Evolutionary conservation across 2,113 vertebrate species (phyloP), one percentile per base, ranked within the genome.

Genomic region (Pseudonaja textilis): DNA sequence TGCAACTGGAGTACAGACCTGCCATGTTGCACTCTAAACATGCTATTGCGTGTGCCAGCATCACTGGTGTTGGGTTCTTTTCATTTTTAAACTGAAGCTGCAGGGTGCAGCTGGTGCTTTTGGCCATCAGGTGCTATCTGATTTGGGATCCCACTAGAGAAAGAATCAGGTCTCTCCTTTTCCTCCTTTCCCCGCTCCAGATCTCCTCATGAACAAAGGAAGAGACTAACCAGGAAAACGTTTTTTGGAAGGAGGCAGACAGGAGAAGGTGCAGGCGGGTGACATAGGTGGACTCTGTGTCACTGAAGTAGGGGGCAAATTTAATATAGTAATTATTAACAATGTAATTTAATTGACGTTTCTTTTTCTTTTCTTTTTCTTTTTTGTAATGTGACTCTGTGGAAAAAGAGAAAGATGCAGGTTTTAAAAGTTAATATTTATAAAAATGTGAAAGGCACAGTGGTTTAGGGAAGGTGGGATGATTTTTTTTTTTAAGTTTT

Each of bases 341-440:
- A 96, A 96, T 98, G 97, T 99, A 98, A 98, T 98, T 98, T 98
- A 98, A 97, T 98, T 98, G 98, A 98, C 97, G 97, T 98, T 97
- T 98, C 97, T 98, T 97, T 87, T 52, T 59, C 42, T 90, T 89
- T 47, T 18, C 56, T n/a, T 42, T 45, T 50, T 45, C 29, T n/a
- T 88, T 98, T 98, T 98, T 98, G 97, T 98, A 98, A 98, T 97
- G 97, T 98, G 98, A 98, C 97, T 98, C 96, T 98, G 97, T 98
- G 96, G 97, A 97, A 96, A 95, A 95, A 98, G 97, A 97, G 96
- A 97, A 95, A 97, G 97, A 96, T 97, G 97, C 96, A 97, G 97
- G 98, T 98, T 96, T 97, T 97, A 96, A 97, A 98, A 97, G 97
- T 98, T 98, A 98, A 97, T 98, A 98, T 98, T 98, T 98, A 98